Evolutionary conservation across 2,113 vertebrate genomes (phyloP), one percentile per base, ranked within the genome.

Genomic region (Planiliza haematocheilus): DNA sequence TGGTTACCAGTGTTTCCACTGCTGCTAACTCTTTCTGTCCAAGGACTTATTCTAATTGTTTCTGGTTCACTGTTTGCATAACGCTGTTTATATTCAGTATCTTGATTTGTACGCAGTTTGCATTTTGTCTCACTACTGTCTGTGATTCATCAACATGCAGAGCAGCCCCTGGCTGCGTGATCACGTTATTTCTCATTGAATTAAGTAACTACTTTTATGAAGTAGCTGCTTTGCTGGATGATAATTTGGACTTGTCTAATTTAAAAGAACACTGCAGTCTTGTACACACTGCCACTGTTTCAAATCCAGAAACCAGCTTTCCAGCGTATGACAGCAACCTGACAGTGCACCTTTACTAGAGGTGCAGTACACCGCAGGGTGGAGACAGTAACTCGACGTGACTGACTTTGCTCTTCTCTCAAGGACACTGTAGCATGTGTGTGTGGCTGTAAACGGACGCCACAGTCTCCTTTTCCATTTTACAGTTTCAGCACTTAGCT

Each of bases 391-490:
- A 45, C 38, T 66, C 11, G 4, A 36, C 56, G 51, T 70, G 58
- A 43, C 18, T 39, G 36, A 65, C 77, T 65, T 61, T 58, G 4
- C 36, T 50, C 45, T 37, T n/a, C 30, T 58, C 10, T 74, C 69
- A 82, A 84, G 76, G 79, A 58, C 76, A 66, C 7, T 10, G 10
- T 2, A 5, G 12, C 52, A 20, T 52, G 62, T 14, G 37, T 51
- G 56, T 34, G 59, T 64, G 1, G 1, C 11, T 67, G 55, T 52
- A 56, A 52, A 55, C 42, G 24, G 30, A 13, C 21, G 12, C 17
- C 30, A 20, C 45, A 36, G n/a, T n/a, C 34, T 64, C 16, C 17
- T 41, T 53, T 14, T 51, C 42, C 18, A 24, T 70, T 48, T n/a
- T 42, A 8, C n/a, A n/a, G 13, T 21, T 50, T 8, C 4, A 48